A percentile compares a stretch with the other conserved stretches of the same genome.
phyloP scores from a whole-genome alignment of 2,888 invertebrate species.

The Hypomecis atomaria region DNA sequence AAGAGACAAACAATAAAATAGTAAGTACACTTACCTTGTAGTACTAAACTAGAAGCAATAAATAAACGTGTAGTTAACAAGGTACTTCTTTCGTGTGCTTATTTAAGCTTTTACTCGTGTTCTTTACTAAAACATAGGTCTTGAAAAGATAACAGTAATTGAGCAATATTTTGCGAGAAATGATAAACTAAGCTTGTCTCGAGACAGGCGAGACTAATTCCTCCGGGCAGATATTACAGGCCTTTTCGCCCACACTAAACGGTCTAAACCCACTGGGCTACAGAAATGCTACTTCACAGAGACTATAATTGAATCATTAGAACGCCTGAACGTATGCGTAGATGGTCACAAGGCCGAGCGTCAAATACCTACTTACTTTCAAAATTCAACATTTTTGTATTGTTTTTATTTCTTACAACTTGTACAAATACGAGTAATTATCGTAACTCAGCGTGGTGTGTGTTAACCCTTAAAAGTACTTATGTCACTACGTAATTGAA shows the following conservation, averaged over 20 bases:
- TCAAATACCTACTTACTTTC: too few relatives aligned
- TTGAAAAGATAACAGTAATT: constrained; percentile 20
- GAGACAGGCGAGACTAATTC: constrained; percentile 20
- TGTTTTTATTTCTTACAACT: too few relatives aligned
- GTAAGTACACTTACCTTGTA: too few relatives aligned
- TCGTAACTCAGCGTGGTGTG: neutral
- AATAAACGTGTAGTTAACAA: too few relatives aligned
- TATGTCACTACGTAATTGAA: neutral
- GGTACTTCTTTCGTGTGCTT: neutral
- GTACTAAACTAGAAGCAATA: too few relatives aligned
- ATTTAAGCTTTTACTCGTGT: neutral
- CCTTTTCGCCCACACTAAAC: constrained; percentile 1
- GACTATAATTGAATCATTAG: too few relatives aligned
- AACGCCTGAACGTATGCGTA: too few relatives aligned
- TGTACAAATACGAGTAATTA: neutral
- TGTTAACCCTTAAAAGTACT: neutral
- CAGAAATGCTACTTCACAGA: too few relatives aligned
- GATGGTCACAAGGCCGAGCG: too few relatives aligned
- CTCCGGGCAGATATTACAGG: constrained; percentile 15
- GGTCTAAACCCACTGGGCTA: constrained; percentile 3
- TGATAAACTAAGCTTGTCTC: constrained; percentile 14
- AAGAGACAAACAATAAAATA: too few relatives aligned
- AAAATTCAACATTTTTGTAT: too few relatives aligned
- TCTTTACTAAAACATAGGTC: constrained; percentile 10
- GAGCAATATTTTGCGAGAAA: constrained; percentile 32